A percentile compares a stretch with the other conserved stretches of the same genome.
Conservation (phyloP, 2,888 invertebrate species). For the Drepanosiphum platanoidis region DNA sequence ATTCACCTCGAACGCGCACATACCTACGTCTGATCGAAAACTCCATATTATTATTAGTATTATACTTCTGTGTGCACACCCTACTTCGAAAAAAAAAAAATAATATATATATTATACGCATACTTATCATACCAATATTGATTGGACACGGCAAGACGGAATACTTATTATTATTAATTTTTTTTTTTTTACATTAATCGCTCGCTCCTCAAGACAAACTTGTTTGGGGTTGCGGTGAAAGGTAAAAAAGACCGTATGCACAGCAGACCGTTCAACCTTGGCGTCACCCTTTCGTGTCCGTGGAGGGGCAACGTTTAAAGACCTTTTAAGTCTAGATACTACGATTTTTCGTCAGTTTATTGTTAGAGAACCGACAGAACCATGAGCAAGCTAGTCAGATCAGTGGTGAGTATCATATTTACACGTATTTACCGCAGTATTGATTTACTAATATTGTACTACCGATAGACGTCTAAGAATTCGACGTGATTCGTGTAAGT, state of each 20-base stretch:
- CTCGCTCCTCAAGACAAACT: background rate
- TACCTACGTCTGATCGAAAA: background rate
- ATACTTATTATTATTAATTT: background rate
- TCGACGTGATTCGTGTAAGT: no score
- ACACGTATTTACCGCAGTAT: background rate
- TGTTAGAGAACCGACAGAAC: constrained; percentile 31
- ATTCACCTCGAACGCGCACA: constrained; percentile 31
- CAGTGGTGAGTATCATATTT: constrained; percentile 37
- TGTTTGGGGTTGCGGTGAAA: constrained; percentile 38
- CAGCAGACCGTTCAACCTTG: background rate
- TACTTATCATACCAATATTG: no score
- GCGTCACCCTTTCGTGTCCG: background rate
- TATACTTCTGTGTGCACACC: background rate
- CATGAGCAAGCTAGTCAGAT: constrained; percentile 40
- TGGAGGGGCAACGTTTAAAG: constrained; percentile 11
- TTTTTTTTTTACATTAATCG: background rate
- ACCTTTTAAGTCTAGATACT: constrained; percentile 23
- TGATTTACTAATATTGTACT: background rate
- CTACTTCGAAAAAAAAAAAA: background rate
- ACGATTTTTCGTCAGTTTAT: background rate
- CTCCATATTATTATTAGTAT: background rate
- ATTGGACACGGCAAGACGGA: background rate
- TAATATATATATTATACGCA: background rate
- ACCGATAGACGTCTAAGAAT: no score
- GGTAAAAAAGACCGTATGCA: background rate